These are phyloP conservation scores for Ciconia stormi DNA, from an alignment of 2,113 vertebrate genomes.

Conservation along the genomic window DNA sequence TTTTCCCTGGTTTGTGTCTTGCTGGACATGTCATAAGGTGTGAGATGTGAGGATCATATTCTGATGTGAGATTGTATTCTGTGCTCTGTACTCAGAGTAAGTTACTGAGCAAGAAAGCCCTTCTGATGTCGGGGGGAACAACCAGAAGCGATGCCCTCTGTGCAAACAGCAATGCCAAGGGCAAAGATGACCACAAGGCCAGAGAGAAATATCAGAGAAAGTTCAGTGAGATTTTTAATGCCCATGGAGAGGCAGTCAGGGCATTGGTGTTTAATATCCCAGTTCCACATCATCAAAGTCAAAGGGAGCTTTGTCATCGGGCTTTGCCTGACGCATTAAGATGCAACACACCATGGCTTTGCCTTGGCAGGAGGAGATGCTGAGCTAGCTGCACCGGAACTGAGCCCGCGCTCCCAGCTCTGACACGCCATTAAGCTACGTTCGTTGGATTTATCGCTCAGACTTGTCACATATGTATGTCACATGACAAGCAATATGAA, in stretches of 20 bases:
- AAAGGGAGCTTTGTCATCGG: neutral
- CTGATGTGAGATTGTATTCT: neutral
- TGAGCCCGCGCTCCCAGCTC: neutral
- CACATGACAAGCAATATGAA: neutral
- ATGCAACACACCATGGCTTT: neutral
- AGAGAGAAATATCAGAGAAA: neutral
- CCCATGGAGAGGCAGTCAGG: neutral
- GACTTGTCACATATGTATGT: neutral
- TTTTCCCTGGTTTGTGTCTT: neutral
- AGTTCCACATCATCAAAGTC: neutral
- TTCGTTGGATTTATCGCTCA: neutral
- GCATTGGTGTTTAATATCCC: neutral
- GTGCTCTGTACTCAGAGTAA: neutral
- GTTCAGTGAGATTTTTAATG: neutral
- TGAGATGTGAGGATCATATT: neutral
- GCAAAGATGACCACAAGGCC: neutral
- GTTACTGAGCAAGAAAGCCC: neutral
- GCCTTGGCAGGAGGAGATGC: neutral
- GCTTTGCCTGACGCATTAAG: neutral
- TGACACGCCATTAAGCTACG: neutral
- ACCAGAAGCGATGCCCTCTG: fast-evolving
- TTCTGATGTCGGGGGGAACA: neutral
- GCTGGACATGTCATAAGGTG: neutral
- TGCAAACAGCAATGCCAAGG: neutral
- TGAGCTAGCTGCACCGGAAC: neutral